These are phyloP conservation scores for Andrena trimmerana DNA, from an alignment of 2,888 invertebrate genomes.

Conservation along the genomic window DNA sequence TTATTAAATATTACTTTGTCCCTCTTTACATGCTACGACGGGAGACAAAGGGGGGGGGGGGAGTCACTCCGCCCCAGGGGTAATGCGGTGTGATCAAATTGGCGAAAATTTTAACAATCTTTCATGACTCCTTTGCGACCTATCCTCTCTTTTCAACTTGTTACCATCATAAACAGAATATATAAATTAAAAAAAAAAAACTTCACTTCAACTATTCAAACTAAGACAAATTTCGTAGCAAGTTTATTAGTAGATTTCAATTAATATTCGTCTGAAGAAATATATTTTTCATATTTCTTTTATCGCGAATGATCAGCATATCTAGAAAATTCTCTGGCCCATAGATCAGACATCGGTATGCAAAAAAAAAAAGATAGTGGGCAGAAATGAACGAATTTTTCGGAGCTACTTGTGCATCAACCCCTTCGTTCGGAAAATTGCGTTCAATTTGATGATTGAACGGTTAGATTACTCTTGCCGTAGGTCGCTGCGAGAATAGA, in stretches of 20 bases:
- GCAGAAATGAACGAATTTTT: background rate
- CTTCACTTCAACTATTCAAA: background rate
- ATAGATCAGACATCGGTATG: background rate
- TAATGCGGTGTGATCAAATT: background rate
- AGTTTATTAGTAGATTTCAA: too few relatives aligned
- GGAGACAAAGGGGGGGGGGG: background rate
- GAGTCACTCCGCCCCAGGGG: background rate
- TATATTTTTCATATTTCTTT: too few relatives aligned
- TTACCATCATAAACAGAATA: background rate
- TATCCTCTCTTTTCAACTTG: background rate
- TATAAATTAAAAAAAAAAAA: background rate
- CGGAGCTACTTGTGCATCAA: background rate
- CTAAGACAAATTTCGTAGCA: background rate
- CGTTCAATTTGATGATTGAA: constrained; percentile 31
- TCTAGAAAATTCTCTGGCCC: background rate
- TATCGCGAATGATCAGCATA: too few relatives aligned
- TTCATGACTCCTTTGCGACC: background rate
- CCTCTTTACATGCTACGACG: background rate
- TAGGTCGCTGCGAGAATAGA: constrained; percentile 28
- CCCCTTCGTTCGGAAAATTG: constrained; percentile 7
- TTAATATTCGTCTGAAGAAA: too few relatives aligned
- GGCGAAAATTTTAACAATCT: background rate
- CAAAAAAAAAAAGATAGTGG: background rate
- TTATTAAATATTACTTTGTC: background rate
- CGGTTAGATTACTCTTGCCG: constrained; percentile 40